phyloP scores from a whole-genome alignment of 2,888 invertebrate genomes.

The Habroteleia sp. region DNA sequence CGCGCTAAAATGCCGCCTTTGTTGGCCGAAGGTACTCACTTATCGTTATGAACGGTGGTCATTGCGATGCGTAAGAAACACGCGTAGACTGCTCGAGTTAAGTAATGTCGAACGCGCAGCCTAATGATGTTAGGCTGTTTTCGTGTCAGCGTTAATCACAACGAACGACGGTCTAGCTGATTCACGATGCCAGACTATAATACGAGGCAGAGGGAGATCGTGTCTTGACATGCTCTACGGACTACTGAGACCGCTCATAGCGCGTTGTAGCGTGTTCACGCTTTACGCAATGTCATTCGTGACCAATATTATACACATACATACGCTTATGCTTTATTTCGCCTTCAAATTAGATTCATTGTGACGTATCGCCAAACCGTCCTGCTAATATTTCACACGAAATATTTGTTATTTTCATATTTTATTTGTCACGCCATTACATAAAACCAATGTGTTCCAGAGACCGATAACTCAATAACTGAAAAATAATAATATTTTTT shows the following conservation, averaged over 20 bases:
- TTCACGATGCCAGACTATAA: slow-evolving; percentile 34
- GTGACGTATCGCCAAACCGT: slow-evolving; percentile 1
- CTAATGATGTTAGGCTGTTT: slow-evolving; percentile 21
- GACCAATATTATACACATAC: slow-evolving; percentile 4
- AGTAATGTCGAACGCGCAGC: not conserved
- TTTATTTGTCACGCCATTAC: too few species aligned
- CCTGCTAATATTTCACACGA: too few species aligned
- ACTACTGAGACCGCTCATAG: slow-evolving; percentile 27
- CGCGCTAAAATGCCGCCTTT: too few species aligned
- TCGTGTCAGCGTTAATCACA: slow-evolving; percentile 18
- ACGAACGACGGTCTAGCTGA: slow-evolving; percentile 31
- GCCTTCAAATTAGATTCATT: slow-evolving; percentile 6
- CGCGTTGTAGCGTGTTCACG: slow-evolving; percentile 18
- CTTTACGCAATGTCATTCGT: slow-evolving; percentile 37
- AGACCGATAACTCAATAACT: too few species aligned
- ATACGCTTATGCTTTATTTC: not conserved
- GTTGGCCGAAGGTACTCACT: slow-evolving; percentile 1
- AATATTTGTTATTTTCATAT: too few species aligned
- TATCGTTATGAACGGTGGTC: not conserved
- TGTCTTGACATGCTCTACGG: slow-evolving; percentile 9
- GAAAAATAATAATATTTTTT: too few species aligned
- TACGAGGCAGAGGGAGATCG: slow-evolving; percentile 23
- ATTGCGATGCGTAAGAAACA: slow-evolving; percentile 2
- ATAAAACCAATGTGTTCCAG: too few species aligned
- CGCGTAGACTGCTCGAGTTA: too few species aligned